Percentiles rank a stretch among this genome's conserved stretches.
Conservation (phyloP, 2,888 invertebrate genomes). For the Bruchidius siliquastri region DNA sequence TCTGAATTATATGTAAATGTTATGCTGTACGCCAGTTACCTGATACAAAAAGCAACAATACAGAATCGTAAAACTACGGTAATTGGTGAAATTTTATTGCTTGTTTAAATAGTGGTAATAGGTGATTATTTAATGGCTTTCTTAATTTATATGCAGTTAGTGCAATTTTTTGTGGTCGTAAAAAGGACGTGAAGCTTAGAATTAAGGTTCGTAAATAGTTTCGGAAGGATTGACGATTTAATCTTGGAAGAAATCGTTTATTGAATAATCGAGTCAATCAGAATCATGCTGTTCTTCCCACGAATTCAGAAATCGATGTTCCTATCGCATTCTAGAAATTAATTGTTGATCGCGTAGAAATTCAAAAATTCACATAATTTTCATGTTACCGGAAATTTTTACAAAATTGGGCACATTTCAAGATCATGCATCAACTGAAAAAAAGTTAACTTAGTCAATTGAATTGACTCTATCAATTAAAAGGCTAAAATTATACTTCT, state of each 20-base stretch:
- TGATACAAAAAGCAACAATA: neutral
- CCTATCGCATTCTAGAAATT: no score
- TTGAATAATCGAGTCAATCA: no score
- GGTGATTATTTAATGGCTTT: neutral
- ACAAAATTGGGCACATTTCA: no score
- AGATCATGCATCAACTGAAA: no score
- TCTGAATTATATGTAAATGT: neutral
- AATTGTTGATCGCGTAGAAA: no score
- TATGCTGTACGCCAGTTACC: neutral
- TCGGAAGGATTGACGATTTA: neutral
- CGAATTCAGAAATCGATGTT: no score
- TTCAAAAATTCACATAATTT: no score
- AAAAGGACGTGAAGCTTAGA: neutral
- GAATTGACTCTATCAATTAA: no score
- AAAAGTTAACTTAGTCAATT: no score
- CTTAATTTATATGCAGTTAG: neutral
- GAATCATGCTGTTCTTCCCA: no score
- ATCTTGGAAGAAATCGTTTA: neutral
- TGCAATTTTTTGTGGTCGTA: neutral
- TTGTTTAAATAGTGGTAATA: neutral
- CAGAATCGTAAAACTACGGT: neutral
- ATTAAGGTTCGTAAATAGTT: neutral
- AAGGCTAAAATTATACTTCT: no score
- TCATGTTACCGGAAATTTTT: no score
- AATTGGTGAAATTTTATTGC: neutral